These are phyloP conservation scores for Podarcis lilfordi DNA, from an alignment of 2,797 vertebrate genomes.

Conservation along the genomic window DNA sequence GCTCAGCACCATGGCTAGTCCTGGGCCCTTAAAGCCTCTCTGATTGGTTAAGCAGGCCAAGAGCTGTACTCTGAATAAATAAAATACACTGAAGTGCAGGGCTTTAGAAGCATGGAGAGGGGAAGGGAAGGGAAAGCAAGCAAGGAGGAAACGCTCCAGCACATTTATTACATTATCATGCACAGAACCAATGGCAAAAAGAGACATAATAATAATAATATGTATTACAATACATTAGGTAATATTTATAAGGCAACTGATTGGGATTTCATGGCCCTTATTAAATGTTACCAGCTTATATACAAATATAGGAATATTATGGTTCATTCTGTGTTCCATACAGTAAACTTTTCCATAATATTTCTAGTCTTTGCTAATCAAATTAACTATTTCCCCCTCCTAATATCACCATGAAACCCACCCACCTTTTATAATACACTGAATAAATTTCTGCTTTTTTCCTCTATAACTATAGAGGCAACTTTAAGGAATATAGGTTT, in stretches of 20 bases:
- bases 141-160: constrained; percentile 16
- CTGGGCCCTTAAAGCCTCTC: constrained; percentile 76
- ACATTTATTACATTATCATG: background rate
- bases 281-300: background rate
- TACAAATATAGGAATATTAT: constrained; percentile 26
- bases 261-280: constrained; percentile 12
- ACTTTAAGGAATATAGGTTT: constrained; percentile 67
- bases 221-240: background rate
- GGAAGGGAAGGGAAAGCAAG: constrained; percentile 35
- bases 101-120: constrained; percentile 40
- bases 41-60: constrained; percentile 77
- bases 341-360: constrained; percentile 53
- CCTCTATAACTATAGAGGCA: constrained; percentile 58
- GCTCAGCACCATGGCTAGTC: constrained; percentile 81
- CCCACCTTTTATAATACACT: constrained; percentile 55
- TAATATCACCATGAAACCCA: constrained; percentile 36
- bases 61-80: constrained; percentile 75
- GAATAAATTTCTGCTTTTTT: constrained; percentile 60
- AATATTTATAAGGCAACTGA: background rate
- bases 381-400: constrained; percentile 69
- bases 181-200: background rate
- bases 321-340: constrained; percentile 65
- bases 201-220: background rate
- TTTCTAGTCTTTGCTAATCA: constrained; percentile 52
- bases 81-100: constrained; percentile 59